Base-by-base conservation (phyloP, 1,140 invertebrate species). In the Rhyacophila brunnea region DNA sequence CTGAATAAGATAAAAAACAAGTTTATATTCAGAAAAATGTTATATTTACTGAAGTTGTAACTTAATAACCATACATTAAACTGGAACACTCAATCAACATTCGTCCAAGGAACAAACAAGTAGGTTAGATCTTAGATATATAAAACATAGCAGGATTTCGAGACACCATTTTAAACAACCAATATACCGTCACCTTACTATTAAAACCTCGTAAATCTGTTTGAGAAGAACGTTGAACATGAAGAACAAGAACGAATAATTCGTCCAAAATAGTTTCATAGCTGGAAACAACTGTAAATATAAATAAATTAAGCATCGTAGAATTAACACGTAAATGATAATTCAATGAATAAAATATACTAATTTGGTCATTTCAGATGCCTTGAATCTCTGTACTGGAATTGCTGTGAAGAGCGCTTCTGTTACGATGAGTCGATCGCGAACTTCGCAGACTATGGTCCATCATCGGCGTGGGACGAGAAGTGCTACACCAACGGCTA, bases 381-480 rank as follows among this genome's bases (percentile, higher is more conserved):
- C 65, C 72, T 80, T 72, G 82, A 83, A 71, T 77, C 80, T 51
- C 72, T 79, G 64, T 83, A 83, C 70, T 83, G 82, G 82, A 78
- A 78, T 53, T 83, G 82, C 67, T 80, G 80, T 62, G 82, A 83
- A 64, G 81, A 83, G 67, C 74, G 76, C 58, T 83, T 81, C 65
- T 83, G 81, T 61, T 83, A 81, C 62, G 81, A 83, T 66, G 79
- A 83, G 69, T 79, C 80, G 53, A 82, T 83, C 46, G 81, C 75
- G 5, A 70, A 71, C 9, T 77, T 75, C 65, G 40, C 11, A 14
- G 49, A 50, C 23, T 45, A 60, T 15, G 58, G 23, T 3, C 23
- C 23, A 9, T 28, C 23, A 28, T 3, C 23, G 23, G 23, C 23
- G 23, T 28, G 23, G 23, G 70, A 75, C 36, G 66, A 36, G 17